These are phyloP conservation scores for Polyergus mexicanus DNA, from an alignment of 1,140 invertebrate genomes.

Conservation along the genomic window DNA sequence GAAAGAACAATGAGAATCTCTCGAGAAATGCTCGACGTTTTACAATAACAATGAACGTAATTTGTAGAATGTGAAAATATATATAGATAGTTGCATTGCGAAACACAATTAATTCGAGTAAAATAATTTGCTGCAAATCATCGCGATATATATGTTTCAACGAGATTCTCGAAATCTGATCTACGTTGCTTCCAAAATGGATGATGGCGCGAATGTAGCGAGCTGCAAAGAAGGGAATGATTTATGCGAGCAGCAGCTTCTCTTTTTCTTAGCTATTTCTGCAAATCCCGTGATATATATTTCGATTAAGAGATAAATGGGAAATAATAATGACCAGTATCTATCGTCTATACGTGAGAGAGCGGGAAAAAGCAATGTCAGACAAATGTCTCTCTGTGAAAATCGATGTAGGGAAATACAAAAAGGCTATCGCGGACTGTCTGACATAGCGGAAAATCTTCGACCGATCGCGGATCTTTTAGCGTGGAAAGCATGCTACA, in stretches of 20 bases:
- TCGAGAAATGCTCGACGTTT: neutral
- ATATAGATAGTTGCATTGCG: no score
- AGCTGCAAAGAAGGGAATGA: conserved; percentile 38
- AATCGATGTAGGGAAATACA: conserved; percentile 58
- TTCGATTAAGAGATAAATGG: conserved; percentile 56
- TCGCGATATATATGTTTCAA: neutral
- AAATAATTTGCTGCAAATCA: neutral
- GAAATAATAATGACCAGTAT: conserved; percentile 61
- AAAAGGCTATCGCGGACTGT: conserved; percentile 49
- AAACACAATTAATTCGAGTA: conserved; percentile 1
- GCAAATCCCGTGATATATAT: conserved; percentile 59
- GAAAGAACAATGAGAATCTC: neutral
- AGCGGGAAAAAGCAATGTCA: conserved; percentile 32
- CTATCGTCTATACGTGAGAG: conserved; percentile 23
- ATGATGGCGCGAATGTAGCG: conserved; percentile 2
- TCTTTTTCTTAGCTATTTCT: conserved; percentile 34
- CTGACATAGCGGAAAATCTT: conserved; percentile 59
- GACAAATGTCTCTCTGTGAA: conserved; percentile 31
- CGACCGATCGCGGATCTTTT: conserved; percentile 31
- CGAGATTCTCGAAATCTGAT: conserved; percentile 31
- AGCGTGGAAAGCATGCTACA: neutral
- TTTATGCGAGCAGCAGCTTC: conserved; percentile 25
- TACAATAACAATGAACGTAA: no score
- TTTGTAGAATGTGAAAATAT: neutral
- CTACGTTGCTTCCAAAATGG: conserved; percentile 12